These are phyloP conservation scores for Microcebus jonahi DNA, from an alignment of 2,113 vertebrate genomes.

Conservation along the genomic window DNA sequence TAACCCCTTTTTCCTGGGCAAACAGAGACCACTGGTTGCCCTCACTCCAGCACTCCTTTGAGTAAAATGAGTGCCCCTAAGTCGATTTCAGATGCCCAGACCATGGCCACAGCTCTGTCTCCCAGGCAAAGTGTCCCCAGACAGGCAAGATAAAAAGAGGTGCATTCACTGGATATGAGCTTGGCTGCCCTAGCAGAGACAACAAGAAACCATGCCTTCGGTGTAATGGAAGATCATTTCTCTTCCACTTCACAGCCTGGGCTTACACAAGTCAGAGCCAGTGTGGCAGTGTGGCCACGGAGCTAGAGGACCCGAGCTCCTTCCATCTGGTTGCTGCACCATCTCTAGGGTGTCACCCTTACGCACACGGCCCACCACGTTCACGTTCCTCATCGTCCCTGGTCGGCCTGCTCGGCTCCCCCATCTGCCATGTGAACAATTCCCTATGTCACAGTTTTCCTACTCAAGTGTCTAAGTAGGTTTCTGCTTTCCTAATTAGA, in stretches of 20 bases:
- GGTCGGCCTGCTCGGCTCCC: background rate
- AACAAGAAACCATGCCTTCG: background rate
- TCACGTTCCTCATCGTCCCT: background rate
- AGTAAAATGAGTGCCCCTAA: background rate
- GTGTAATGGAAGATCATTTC: background rate
- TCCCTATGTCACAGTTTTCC: too few species aligned
- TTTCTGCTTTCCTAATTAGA: background rate
- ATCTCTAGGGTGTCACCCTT: background rate
- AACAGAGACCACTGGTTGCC: background rate
- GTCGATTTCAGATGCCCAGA: background rate
- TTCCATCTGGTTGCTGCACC: background rate
- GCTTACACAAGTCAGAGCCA: background rate
- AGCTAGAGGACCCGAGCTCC: background rate
- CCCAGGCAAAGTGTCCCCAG: background rate
- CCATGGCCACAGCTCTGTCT: background rate
- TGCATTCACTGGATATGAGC: background rate
- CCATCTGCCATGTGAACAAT: background rate
- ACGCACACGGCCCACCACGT: fast-evolving
- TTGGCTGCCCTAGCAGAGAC: background rate
- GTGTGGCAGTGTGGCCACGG: fast-evolving
- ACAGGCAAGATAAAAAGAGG: background rate
- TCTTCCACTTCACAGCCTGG: background rate
- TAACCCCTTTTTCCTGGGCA: background rate
- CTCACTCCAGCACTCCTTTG: background rate
- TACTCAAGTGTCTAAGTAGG: background rate